phyloP scores from a whole-genome alignment of 2,113 vertebrate species.

The Rhinichthys klamathensis region DNA sequence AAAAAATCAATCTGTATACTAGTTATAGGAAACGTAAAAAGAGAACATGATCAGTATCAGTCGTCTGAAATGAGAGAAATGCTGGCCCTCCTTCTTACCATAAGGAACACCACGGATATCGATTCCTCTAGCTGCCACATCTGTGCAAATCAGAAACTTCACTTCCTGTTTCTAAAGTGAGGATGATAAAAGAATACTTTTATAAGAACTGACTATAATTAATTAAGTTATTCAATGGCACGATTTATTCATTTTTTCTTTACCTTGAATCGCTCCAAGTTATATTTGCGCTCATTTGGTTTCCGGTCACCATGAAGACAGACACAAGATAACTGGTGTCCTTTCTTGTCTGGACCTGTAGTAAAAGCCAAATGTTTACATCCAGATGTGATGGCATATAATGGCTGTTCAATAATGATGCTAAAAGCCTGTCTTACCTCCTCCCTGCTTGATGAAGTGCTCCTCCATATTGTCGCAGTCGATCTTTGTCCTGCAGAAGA shows the following conservation, averaged over 20 bases:
- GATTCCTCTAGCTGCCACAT: slow-evolving; percentile 97
- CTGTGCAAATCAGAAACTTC: slow-evolving; percentile 92
- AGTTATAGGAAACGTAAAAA: not conserved
- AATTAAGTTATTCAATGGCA: not conserved
- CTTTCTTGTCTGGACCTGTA: slow-evolving; percentile 92
- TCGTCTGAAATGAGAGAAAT: not conserved
- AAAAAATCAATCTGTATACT: not conserved
- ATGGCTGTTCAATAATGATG: no score
- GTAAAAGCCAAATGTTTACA: not conserved
- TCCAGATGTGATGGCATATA: not conserved
- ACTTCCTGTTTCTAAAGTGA: slow-evolving; percentile 87
- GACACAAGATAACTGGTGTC: slow-evolving; percentile 94
- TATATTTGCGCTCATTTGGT: slow-evolving; percentile 93
- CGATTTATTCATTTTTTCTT: slow-evolving; percentile 7
- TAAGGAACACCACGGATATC: slow-evolving; percentile 94
- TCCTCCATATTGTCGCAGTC: slow-evolving; percentile 99
- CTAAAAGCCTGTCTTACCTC: slow-evolving; percentile 77
- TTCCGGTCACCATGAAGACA: slow-evolving; percentile 98
- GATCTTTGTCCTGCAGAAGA: slow-evolving; percentile 98
- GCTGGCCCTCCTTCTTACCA: slow-evolving; percentile 74
- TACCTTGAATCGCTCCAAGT: slow-evolving; percentile 97
- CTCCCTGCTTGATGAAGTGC: slow-evolving; percentile 94
- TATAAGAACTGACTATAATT: not conserved
- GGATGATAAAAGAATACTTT: not conserved
- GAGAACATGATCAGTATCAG: not conserved